phyloP scores from a whole-genome alignment of 2,797 vertebrate species.

The Graptemys geographica region DNA sequence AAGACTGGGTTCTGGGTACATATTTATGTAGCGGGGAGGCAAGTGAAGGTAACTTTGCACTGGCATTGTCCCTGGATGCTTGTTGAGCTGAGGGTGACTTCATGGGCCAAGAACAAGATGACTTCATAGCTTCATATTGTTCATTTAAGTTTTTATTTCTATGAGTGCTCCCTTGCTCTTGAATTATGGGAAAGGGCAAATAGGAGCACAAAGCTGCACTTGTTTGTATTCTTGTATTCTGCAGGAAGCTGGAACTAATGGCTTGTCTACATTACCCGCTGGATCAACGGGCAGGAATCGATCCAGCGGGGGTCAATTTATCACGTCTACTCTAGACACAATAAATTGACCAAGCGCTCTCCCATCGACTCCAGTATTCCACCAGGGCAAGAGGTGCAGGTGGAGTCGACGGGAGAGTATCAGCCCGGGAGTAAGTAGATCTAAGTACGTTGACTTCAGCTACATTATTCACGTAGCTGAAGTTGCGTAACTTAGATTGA shows the following conservation, averaged over 20 bases:
- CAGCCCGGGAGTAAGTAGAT: too few species aligned
- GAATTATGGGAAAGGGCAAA: background rate
- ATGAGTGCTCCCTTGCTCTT: background rate
- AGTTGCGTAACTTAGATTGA: too few species aligned
- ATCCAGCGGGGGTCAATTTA: too few species aligned
- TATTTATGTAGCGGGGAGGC: background rate
- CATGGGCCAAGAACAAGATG: background rate
- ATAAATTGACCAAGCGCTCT: too few species aligned
- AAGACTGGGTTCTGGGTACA: background rate
- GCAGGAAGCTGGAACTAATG: background rate
- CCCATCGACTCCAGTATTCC: too few species aligned
- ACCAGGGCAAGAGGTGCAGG: too few species aligned
- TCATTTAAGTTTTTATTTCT: background rate
- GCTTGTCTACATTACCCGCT: too few species aligned
- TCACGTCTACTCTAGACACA: too few species aligned
- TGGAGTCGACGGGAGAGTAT: too few species aligned
- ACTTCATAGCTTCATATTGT: background rate
- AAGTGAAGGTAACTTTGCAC: background rate
- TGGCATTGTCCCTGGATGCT: background rate
- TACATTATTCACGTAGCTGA: too few species aligned
- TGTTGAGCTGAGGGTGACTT: background rate
- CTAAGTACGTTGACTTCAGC: too few species aligned
- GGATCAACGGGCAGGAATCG: too few species aligned
- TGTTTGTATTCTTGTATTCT: background rate
- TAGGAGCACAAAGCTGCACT: background rate